Percentiles rank a stretch among this genome's conserved stretches.
phyloP scores from a whole-genome alignment of 2,113 vertebrate species.

The Phalacrocorax carbo region DNA sequence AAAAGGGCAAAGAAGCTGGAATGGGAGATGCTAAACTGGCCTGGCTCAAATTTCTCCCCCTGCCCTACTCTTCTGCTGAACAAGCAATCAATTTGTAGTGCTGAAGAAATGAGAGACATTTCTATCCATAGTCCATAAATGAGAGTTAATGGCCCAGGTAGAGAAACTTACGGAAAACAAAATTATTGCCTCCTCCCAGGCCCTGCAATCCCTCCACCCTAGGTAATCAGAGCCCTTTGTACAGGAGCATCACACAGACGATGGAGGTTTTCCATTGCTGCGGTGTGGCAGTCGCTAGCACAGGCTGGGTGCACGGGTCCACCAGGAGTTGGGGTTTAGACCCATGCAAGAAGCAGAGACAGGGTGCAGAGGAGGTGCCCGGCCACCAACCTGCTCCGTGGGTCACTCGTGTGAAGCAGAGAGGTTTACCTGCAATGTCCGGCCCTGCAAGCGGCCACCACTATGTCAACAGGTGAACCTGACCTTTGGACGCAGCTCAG shows the following conservation, averaged over 20 bases:
- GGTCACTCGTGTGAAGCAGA: background rate
- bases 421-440: background rate
- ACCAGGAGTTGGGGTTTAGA: background rate
- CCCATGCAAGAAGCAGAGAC: background rate
- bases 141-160: background rate
- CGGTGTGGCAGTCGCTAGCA: rapidly evolving
- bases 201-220: too few species aligned
- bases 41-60: background rate
- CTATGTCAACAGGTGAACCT: background rate
- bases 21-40: background rate
- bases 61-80: background rate
- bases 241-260: rapidly evolving
- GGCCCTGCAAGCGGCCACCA: background rate
- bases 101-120: background rate
- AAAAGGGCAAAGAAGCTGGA: background rate
- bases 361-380: background rate
- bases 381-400: background rate
- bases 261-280: rapidly evolving
- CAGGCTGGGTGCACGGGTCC: background rate
- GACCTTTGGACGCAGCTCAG: background rate
- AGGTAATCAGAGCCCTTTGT: background rate
- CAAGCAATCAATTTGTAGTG: background rate
- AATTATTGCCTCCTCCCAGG: background rate
- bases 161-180: background rate
- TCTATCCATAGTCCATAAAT: background rate